Evolutionary conservation across 2,797 vertebrate species (phyloP).

Genomic region (Neomorphus geoffroyi): DNA sequence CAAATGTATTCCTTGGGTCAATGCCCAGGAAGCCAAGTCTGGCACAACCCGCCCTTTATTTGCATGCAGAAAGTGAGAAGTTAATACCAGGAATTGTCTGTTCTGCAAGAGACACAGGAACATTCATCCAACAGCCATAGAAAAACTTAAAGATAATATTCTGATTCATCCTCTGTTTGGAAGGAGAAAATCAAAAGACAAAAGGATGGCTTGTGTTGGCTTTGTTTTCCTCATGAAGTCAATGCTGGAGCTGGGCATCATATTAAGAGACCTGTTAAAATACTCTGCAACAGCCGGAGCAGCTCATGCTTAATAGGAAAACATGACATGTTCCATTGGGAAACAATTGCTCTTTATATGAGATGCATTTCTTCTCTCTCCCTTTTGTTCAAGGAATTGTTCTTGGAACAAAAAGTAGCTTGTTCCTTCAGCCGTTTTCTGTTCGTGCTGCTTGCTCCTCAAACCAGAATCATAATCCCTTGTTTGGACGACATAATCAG

Average conservation of each 20-base stretch:
- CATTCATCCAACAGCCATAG: not conserved
- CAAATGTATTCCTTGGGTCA: conserved; percentile 1
- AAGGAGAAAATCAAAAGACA: not conserved
- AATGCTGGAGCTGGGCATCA: not conserved
- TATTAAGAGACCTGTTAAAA: conserved; percentile 14
- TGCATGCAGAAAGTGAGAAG: not conserved
- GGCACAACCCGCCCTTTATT: not conserved
- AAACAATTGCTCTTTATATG: conserved; percentile 31
- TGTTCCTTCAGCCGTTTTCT: conserved; percentile 33
- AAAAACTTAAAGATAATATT: not conserved
- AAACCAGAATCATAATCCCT: conserved; percentile 36
- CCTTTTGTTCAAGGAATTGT: conserved; percentile 38
- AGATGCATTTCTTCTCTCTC: conserved; percentile 25
- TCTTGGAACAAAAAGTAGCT: conserved; percentile 39
- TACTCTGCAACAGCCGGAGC: conserved; percentile 27
- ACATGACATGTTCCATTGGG: conserved; percentile 26
- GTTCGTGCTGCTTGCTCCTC: conserved; percentile 10
- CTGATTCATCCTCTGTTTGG: not conserved
- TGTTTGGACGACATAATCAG: conserved; percentile 56
- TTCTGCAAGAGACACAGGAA: not conserved
- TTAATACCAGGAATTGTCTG: not conserved
- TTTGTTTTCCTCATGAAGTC: conserved; percentile 27
- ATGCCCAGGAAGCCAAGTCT: conserved; percentile 2
- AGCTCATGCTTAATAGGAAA: conserved; percentile 42
- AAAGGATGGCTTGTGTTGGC: not conserved